Percentiles rank a stretch among this genome's conserved stretches.
Conservation (phyloP, 2,113 vertebrate species). For the Hydropotes inermis region DNA sequence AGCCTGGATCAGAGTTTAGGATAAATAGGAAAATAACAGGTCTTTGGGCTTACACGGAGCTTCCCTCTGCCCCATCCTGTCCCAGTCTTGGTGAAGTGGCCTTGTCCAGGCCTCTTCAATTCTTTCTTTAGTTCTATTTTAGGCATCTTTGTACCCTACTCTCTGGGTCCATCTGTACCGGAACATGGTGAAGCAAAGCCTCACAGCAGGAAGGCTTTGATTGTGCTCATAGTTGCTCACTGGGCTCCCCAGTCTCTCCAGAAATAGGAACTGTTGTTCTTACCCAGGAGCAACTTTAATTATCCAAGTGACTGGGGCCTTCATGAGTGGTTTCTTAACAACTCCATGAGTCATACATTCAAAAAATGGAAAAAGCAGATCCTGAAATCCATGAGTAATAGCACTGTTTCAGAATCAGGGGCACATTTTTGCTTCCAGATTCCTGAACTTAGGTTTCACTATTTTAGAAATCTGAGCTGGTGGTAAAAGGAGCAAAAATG, state of each 20-base stretch:
- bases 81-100: not conserved
- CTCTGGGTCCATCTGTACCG: not conserved
- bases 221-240: not conserved
- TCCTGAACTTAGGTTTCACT: conserved; percentile 33
- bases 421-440: conserved; percentile 25
- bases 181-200: not conserved
- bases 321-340: not conserved
- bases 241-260: not conserved
- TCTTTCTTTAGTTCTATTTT: not conserved
- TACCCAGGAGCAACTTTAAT: conserved; percentile 2
- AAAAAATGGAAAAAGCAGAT: not conserved
- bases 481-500: not conserved
- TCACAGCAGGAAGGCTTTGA: not conserved
- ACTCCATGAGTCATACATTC: not conserved
- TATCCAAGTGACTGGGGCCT: not conserved
- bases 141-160: not conserved
- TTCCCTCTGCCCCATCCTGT: not conserved
- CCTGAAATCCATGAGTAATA: not conserved
- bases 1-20: not conserved
- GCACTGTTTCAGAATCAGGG: not conserved
- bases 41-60: not conserved
- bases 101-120: not conserved
- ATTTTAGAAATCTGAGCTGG: conserved; percentile 60
- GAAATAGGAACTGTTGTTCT: not conserved
- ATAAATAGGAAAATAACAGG: not conserved